Conservation (phyloP, 2,113 vertebrate genomes). For the Pachycephala philippinensis region DNA sequence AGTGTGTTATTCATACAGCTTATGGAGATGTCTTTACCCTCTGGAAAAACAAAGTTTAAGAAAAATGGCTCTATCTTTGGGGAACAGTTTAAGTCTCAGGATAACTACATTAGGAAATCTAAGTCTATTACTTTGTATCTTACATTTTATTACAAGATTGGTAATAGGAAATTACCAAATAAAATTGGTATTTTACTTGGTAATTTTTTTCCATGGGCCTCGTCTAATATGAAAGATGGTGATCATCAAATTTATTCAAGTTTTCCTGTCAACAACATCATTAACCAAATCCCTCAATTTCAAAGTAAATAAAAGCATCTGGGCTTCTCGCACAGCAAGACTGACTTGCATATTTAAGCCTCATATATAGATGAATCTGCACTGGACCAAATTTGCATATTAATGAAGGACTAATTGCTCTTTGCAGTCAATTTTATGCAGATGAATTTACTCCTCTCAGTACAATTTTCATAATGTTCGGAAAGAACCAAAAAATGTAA, state of each 20-base stretch:
- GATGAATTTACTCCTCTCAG: slow-evolving; percentile 72
- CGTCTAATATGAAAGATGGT: slow-evolving; percentile 67
- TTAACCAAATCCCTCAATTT: slow-evolving; percentile 72
- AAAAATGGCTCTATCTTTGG: slow-evolving; percentile 59
- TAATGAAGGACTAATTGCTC: slow-evolving; percentile 78
- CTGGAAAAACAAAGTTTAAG: slow-evolving; percentile 61
- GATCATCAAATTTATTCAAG: slow-evolving; percentile 71
- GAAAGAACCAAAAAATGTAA: slow-evolving; percentile 57
- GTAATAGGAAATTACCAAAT: slow-evolving; percentile 66
- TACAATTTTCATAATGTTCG: slow-evolving; percentile 65
- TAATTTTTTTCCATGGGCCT: slow-evolving; percentile 48
- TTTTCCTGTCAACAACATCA: slow-evolving; percentile 75
- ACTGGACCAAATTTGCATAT: slow-evolving; percentile 75
- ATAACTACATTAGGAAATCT: slow-evolving; percentile 54
- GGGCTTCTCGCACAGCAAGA: slow-evolving; percentile 67
- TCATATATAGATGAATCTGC: slow-evolving; percentile 69
- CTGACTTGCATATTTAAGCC: slow-evolving; percentile 71
- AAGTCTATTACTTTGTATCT: slow-evolving; percentile 63
- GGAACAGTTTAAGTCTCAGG: slow-evolving; percentile 43
- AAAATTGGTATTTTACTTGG: slow-evolving; percentile 59
- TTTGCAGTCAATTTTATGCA: slow-evolving; percentile 75
- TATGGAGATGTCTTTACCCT: slow-evolving; percentile 55
- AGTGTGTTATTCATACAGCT: slow-evolving; percentile 31
- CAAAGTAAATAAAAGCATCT: slow-evolving; percentile 78
- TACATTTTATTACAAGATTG: slow-evolving; percentile 61